These are phyloP conservation scores for Charina bottae DNA, from an alignment of 2,113 vertebrate species.

Conservation along the genomic window DNA sequence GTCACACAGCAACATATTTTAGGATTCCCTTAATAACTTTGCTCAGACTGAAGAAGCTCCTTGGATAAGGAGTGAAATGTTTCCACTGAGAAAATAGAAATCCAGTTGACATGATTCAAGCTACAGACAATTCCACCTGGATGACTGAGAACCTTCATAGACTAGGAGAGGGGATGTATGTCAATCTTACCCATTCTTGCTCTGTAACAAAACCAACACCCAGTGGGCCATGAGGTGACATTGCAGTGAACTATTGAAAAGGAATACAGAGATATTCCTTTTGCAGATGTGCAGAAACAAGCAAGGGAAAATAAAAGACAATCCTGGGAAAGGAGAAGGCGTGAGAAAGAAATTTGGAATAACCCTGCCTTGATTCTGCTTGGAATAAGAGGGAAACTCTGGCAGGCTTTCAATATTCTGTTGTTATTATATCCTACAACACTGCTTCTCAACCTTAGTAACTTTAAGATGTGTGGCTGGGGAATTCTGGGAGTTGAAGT, in stretches of 20 bases:
- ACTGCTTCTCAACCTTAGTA: not conserved
- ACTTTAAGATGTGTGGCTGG: not conserved
- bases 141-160: too few species aligned
- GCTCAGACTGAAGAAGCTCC: too few species aligned
- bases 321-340: not conserved
- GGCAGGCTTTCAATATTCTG: not conserved
- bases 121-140: too few species aligned
- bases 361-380: not conserved
- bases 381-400: not conserved
- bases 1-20: too few species aligned
- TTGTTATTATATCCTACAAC: not conserved
- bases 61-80: too few species aligned
- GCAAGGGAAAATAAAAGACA: not conserved
- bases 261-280: not conserved
- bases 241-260: not conserved
- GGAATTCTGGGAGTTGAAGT: not conserved
- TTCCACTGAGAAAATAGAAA: too few species aligned
- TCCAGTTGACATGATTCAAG: too few species aligned
- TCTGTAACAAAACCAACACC: not conserved
- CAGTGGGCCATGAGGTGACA: not conserved
- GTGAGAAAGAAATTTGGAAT: not conserved
- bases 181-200: not conserved
- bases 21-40: too few species aligned
- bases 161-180: not conserved
- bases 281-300: not conserved